Percentiles rank a stretch among this genome's conserved stretches.
phyloP scores from a whole-genome alignment of 2,888 invertebrate species.

The Sympetrum striolatum region DNA sequence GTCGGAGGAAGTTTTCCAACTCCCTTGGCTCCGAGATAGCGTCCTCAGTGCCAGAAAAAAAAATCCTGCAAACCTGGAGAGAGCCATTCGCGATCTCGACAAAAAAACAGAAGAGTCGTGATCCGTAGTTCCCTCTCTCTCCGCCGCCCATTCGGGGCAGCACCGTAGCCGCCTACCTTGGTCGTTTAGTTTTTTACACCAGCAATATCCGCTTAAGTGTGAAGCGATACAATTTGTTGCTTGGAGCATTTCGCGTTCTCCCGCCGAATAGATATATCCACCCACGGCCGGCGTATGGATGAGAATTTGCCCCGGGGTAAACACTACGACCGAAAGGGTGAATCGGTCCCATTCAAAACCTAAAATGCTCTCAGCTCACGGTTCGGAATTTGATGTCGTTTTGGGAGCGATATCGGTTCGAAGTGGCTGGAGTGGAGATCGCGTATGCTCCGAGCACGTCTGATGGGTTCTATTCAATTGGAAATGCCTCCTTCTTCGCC shows the following conservation, averaged over 20 bases:
- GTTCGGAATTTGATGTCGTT: constrained; percentile 36
- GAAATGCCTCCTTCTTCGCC: neutral
- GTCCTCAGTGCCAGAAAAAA: constrained; percentile 5
- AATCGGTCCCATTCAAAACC: constrained; percentile 3
- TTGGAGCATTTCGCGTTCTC: constrained; percentile 11
- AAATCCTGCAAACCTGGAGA: neutral
- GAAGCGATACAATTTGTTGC: constrained; percentile 42
- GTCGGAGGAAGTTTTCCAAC: neutral
- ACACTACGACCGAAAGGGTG: constrained; percentile 16
- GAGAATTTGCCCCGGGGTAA: constrained; percentile 3
- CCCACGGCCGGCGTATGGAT: neutral
- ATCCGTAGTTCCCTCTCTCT: constrained; percentile 28
- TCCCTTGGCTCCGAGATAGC: neutral
- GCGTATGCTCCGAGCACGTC: constrained; percentile 21
- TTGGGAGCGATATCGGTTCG: constrained; percentile 20
- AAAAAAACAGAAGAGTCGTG: neutral
- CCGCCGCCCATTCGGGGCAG: constrained; percentile 7
- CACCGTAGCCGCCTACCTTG: neutral
- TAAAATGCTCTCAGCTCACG: constrained; percentile 9
- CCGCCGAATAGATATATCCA: neutral
- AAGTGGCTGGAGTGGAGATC: constrained; percentile 23
- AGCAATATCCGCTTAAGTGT: constrained; percentile 31
- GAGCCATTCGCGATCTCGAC: neutral
- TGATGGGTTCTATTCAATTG: constrained; percentile 33
- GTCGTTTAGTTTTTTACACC: constrained; percentile 15